A percentile compares a stretch with the other conserved stretches of the same genome.
phyloP scores from a whole-genome alignment of 2,797 vertebrate species.

The Hippoglossus hippoglossus region DNA sequence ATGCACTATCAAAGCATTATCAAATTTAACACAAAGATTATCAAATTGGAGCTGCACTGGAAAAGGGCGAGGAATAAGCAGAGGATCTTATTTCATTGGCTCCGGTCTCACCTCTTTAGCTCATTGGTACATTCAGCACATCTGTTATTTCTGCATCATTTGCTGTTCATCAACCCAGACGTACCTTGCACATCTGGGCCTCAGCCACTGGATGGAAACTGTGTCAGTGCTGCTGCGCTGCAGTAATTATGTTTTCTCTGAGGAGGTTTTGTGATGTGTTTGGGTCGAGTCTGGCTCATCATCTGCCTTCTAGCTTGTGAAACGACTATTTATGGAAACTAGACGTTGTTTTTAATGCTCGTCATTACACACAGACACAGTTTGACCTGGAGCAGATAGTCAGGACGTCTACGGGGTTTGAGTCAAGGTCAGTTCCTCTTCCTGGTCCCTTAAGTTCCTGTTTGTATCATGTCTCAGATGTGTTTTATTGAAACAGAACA shows the following conservation, averaged over 20 bases:
- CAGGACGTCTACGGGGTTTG: background rate
- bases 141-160: conserved; percentile 62
- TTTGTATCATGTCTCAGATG: too few relatives aligned
- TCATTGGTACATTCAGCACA: conserved; percentile 30
- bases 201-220: conserved; percentile 7
- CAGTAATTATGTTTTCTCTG: conserved; percentile 7
- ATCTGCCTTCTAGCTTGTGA: background rate
- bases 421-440: too few relatives aligned
- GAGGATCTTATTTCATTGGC: background rate
- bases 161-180: conserved; percentile 22
- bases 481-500: too few relatives aligned
- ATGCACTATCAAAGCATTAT: too few relatives aligned
- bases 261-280: conserved; percentile 11
- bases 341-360: background rate
- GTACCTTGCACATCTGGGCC: conserved; percentile 63
- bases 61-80: too few relatives aligned
- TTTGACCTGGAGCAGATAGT: background rate
- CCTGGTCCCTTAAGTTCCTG: too few relatives aligned
- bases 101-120: background rate
- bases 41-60: too few relatives aligned
- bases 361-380: background rate
- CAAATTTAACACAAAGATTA: too few relatives aligned
- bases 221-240: conserved; percentile 12
- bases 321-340: background rate
- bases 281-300: background rate